Conservation (phyloP, 2,888 invertebrate genomes). For the Melinopterus prodromus region DNA sequence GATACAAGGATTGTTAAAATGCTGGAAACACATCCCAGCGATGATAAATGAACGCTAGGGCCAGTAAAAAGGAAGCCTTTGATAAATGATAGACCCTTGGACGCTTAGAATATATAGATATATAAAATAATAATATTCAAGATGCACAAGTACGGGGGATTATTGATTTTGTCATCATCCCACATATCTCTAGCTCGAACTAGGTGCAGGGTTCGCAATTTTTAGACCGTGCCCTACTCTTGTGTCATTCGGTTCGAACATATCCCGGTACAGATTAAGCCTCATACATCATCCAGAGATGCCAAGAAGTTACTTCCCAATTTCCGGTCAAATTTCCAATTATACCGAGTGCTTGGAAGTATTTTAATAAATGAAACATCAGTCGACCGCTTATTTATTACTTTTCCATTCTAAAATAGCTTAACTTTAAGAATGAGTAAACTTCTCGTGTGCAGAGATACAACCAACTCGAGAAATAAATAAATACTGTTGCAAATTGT, state of each 20-base stretch:
- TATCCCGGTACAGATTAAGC: not conserved
- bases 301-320: not conserved
- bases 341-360: no score
- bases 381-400: no score
- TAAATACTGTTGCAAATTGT: no score
- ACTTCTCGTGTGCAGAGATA: not conserved
- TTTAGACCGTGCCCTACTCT: not conserved
- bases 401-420: no score
- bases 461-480: no score
- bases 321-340: no score
- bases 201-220: not conserved
- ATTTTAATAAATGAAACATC: no score
- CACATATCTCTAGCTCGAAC: not conserved
- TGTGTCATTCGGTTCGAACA: not conserved
- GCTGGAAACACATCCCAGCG: not conserved
- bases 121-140: constrained; percentile 4
- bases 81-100: not conserved
- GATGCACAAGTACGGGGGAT: not conserved
- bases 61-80: not conserved
- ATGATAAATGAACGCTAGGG: not conserved
- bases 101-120: not conserved
- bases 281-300: not conserved
- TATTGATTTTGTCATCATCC: constrained; percentile 4
- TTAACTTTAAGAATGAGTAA: not conserved
- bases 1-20: not conserved